Conservation (phyloP, 1,140 invertebrate genomes). For the Dryas iulia region DNA sequence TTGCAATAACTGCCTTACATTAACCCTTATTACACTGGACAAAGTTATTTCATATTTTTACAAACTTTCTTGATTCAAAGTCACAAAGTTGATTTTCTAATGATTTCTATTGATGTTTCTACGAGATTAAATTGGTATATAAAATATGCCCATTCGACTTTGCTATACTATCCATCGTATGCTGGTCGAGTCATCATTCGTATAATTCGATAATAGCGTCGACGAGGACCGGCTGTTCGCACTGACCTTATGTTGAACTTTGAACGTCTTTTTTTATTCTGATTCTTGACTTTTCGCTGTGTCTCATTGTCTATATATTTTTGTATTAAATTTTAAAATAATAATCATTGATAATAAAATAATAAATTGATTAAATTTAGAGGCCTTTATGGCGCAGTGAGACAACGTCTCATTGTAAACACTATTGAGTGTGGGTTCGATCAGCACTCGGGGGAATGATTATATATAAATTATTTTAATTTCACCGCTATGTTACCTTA, state of each 20-base stretch:
- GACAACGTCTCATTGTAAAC: too few relatives aligned
- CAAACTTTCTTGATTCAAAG: conserved; percentile 23
- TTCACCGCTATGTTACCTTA: too few relatives aligned
- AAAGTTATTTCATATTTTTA: conserved; percentile 19
- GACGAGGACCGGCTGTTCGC: conserved; percentile 26
- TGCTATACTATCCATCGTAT: conserved; percentile 33
- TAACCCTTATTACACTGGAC: conserved; percentile 15
- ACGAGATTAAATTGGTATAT: conserved; percentile 19
- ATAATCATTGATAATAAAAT: too few relatives aligned
- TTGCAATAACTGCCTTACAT: conserved; percentile 55
- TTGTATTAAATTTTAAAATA: neutral
- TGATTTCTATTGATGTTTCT: conserved; percentile 7
- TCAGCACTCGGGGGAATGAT: too few relatives aligned
- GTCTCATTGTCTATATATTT: conserved; percentile 3
- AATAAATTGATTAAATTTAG: too few relatives aligned
- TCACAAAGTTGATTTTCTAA: conserved; percentile 44
- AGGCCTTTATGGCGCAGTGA: too few relatives aligned
- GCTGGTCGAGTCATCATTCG: conserved; percentile 47
- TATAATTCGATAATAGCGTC: conserved; percentile 52
- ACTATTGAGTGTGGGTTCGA: too few relatives aligned
- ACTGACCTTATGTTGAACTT: conserved; percentile 31
- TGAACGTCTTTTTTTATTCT: conserved; percentile 17
- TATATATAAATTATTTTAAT: too few relatives aligned
- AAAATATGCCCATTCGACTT: conserved; percentile 41
- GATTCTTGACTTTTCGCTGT: conserved; percentile 14